Evolutionary conservation across 2,888 invertebrate species (phyloP).

Genomic region (Plebejus anna): DNA sequence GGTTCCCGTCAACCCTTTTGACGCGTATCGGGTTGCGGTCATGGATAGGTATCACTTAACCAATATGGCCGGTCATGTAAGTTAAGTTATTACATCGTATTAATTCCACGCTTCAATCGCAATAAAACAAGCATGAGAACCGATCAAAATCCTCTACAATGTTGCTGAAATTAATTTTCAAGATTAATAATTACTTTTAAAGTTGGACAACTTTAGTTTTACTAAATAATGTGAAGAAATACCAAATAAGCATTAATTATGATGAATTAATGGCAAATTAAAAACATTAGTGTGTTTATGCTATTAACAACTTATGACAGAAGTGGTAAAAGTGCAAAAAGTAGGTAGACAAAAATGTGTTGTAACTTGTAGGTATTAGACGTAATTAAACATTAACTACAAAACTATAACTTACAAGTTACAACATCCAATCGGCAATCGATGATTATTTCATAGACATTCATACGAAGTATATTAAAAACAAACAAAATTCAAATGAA

Average conservation of each 20-base stretch:
- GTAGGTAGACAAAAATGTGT: too few relatives aligned
- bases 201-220: not conserved
- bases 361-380: too few relatives aligned
- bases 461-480: not conserved
- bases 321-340: too few relatives aligned
- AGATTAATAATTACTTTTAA: not conserved
- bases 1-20: slow-evolving; percentile 47
- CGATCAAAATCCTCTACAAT: not conserved
- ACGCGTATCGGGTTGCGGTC: slow-evolving; percentile 47
- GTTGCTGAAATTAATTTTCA: not conserved
- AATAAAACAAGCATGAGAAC: not conserved
- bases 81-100: slow-evolving; percentile 27
- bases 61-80: slow-evolving; percentile 47
- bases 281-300: too few relatives aligned
- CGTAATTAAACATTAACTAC: too few relatives aligned
- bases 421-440: too few relatives aligned
- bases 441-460: too few relatives aligned
- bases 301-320: too few relatives aligned
- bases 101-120: slow-evolving; percentile 10
- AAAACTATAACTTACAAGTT: too few relatives aligned
- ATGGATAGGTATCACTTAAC: slow-evolving; percentile 51
- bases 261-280: too few relatives aligned
- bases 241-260: too few relatives aligned
- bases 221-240: too few relatives aligned
- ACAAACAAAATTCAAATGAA: not conserved